Evolutionary conservation across 1,140 invertebrate species (phyloP), one percentile per base, ranked within the genome.

Genomic region (Sinella curviseta): DNA sequence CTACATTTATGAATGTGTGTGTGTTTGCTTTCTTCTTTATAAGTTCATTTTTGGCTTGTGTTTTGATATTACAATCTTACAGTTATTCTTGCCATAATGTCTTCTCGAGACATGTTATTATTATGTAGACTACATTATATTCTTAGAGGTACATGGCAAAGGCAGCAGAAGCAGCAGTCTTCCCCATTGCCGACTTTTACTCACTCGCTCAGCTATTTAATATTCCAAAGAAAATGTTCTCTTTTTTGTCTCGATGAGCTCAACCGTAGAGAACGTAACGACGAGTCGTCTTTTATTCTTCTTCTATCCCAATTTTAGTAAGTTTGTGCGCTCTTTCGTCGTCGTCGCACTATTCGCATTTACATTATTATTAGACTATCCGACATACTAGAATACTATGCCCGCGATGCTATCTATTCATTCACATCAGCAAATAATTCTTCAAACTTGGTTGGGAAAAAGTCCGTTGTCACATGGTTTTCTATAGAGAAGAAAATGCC

Each of bases 211-310:
- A 70, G 31, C 65, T 70, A 70, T 70, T 70, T 70, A 70, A 70
- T 70, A 70, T 70, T 70, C 65, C 30, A 70, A 60, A 30, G 65
- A 70, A 33, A 70, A 33, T 33, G 65, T 60, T 60, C 31, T 30
- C 31, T 31, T 70, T 70, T 70, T 70, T 70, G 28, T 33, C 65
- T 70, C 4, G 65, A 33, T 70, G 65, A n/a, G n/a, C n/a, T n/a
- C n/a, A n/a, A n/a, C n/a, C n/a, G n/a, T n/a, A n/a, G n/a, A n/a
- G n/a, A n/a, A n/a, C n/a, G n/a, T n/a, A n/a, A n/a, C n/a, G n/a
- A n/a, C n/a, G n/a, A n/a, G n/a, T n/a, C n/a, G n/a, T n/a, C n/a
- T n/a, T n/a, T n/a, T n/a, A n/a, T n/a, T n/a, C n/a, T n/a, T n/a
- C n/a, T n/a, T n/a, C n/a, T n/a, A 26, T 26, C 4, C 26, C 4